A percentile compares a stretch with the other conserved stretches of the same genome.
phyloP scores from a whole-genome alignment of 2,113 vertebrate species.

The Morone saxatilis region DNA sequence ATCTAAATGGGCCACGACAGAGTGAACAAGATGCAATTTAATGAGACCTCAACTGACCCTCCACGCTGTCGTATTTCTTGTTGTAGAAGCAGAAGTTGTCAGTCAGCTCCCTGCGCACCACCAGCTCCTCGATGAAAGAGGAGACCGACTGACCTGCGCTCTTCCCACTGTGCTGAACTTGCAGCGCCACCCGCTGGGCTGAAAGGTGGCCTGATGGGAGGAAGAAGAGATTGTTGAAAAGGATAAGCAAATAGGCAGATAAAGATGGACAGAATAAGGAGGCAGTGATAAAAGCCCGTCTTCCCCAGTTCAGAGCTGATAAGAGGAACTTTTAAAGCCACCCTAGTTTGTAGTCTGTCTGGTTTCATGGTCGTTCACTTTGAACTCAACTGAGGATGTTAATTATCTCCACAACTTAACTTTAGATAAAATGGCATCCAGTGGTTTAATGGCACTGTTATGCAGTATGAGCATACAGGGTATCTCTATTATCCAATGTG shows the following conservation, averaged over 20 bases:
- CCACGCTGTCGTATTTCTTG: conserved; percentile 87
- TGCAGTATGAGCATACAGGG: background rate
- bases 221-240: background rate
- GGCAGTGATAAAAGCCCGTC: background rate
- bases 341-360: background rate
- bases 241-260: background rate
- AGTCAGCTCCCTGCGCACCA: conserved; percentile 90
- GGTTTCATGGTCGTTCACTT: background rate
- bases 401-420: background rate
- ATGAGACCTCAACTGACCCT: conserved; percentile 80
- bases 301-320: background rate
- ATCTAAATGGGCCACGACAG: background rate
- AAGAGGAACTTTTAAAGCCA: background rate
- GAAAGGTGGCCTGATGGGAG: conserved; percentile 88
- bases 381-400: background rate
- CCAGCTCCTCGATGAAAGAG: conserved; percentile 88
- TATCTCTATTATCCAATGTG: no score
- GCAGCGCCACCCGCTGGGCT: conserved; percentile 87
- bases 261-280: background rate
- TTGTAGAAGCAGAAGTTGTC: conserved; percentile 97
- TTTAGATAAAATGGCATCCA: background rate
- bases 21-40: background rate
- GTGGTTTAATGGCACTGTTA: background rate
- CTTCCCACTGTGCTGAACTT: conserved; percentile 81
- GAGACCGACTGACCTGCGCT: conserved; percentile 78